These are phyloP conservation scores for Dipodomys spectabilis DNA, from an alignment of 2,113 vertebrate species.

Conservation along the genomic window DNA sequence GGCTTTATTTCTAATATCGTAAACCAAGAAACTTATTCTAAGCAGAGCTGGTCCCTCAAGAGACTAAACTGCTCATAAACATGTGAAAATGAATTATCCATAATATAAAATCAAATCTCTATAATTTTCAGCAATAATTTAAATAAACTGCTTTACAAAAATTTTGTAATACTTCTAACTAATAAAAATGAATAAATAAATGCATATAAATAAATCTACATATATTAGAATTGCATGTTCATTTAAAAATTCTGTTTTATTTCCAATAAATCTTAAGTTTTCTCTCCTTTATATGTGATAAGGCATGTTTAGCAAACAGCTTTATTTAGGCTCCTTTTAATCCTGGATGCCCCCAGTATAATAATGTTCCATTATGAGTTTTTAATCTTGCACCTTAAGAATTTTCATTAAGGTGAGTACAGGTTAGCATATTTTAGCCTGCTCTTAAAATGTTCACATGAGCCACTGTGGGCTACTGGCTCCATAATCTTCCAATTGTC, in stretches of 20 bases:
- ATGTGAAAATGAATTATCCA: not conserved
- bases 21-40: not conserved
- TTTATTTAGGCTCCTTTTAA: slow-evolving; percentile 63
- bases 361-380: slow-evolving; percentile 74
- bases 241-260: not conserved
- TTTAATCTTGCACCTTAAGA: slow-evolving; percentile 76
- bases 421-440: slow-evolving; percentile 76
- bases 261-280: slow-evolving; percentile 34
- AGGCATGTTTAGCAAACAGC: slow-evolving; percentile 63
- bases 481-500: slow-evolving; percentile 82
- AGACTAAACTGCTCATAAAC: slow-evolving; percentile 8
- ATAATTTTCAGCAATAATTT: slow-evolving; percentile 16
- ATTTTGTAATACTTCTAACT: slow-evolving; percentile 23
- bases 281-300: slow-evolving; percentile 23
- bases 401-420: slow-evolving; percentile 72
- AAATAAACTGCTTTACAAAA: slow-evolving; percentile 24
- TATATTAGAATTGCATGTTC: not conserved
- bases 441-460: slow-evolving; percentile 68
- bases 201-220: not conserved
- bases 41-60: not conserved
- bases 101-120: not conserved
- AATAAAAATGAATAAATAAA: slow-evolving; percentile 14
- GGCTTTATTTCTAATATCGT: not conserved
- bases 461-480: slow-evolving; percentile 67
- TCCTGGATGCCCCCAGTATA: slow-evolving; percentile 60